Percentiles rank a stretch among this genome's conserved stretches.
These are phyloP conservation scores for Atlantisia rogersi DNA, from an alignment of 2,113 vertebrate species.

Conservation along the genomic window DNA sequence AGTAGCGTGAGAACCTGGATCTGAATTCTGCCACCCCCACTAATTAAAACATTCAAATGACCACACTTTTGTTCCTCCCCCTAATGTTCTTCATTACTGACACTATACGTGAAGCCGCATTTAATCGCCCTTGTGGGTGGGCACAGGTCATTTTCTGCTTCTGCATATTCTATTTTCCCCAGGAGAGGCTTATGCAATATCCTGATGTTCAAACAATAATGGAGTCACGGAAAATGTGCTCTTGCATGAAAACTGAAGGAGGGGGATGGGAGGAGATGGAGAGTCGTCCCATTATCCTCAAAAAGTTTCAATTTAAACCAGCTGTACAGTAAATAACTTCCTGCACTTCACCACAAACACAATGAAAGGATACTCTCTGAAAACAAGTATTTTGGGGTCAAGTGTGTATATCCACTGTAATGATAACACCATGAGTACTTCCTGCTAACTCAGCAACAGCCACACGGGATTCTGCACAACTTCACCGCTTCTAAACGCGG, in stretches of 20 bases:
- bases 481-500: fast-evolving
- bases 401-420: background rate
- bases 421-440: background rate
- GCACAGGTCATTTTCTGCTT: slow-evolving; percentile 35
- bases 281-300: slow-evolving; percentile 29
- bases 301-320: slow-evolving; percentile 64
- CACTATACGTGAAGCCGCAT: background rate
- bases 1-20: background rate
- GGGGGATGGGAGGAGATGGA: background rate
- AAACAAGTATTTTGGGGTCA: slow-evolving; percentile 2
- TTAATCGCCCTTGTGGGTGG: slow-evolving; percentile 25
- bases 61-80: background rate
- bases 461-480: background rate
- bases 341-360: slow-evolving; percentile 35
- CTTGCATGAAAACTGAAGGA: background rate
- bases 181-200: slow-evolving; percentile 64
- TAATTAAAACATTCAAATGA: slow-evolving; percentile 16
- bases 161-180: slow-evolving; percentile 38
- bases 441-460: background rate
- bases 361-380: background rate
- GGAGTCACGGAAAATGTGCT: slow-evolving; percentile 68
- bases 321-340: slow-evolving; percentile 53
- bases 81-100: background rate
- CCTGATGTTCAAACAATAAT: slow-evolving; percentile 58
- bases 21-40: background rate